These are phyloP conservation scores for Scomberomorus guttatus DNA, from an alignment of 2,797 vertebrate species.

Conservation along the genomic window DNA sequence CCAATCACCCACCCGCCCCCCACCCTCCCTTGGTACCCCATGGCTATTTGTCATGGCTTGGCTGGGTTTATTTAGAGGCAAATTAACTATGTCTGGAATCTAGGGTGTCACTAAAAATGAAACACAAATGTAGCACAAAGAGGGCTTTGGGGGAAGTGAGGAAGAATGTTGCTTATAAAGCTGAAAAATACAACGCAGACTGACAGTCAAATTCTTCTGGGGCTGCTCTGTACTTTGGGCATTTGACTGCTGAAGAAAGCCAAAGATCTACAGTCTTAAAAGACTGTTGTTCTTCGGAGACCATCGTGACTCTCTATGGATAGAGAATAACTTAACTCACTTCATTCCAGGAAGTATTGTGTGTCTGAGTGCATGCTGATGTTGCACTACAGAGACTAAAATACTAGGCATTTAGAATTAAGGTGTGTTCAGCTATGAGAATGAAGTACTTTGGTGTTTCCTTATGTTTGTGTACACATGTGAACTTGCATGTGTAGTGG, in stretches of 20 bases:
- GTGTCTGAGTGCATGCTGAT: constrained; percentile 3
- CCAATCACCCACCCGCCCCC: constrained; percentile 74
- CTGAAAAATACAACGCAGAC: constrained; percentile 51
- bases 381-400: constrained; percentile 11
- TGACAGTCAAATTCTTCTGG: constrained; percentile 46
- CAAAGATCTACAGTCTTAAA: constrained; percentile 38
- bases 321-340: constrained; percentile 36
- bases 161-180: constrained; percentile 51
- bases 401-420: constrained; percentile 18
- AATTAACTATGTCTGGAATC: constrained; percentile 90
- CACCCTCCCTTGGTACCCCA: constrained; percentile 76
- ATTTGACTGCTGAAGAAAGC: constrained; percentile 49
- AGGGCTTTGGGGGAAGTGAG: constrained; percentile 46
- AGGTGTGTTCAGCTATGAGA: constrained; percentile 41
- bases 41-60: constrained; percentile 89
- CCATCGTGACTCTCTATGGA: constrained; percentile 19
- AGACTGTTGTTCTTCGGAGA: constrained; percentile 37
- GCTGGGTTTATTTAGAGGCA: constrained; percentile 89
- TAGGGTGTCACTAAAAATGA: constrained; percentile 80
- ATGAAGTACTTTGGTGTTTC: constrained; percentile 22
- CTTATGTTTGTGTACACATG: constrained; percentile 22
- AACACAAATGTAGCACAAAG: constrained; percentile 76
- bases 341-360: constrained; percentile 20
- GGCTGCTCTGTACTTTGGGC: constrained; percentile 29
- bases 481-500: constrained; percentile 15